Base-by-base conservation (phyloP, 2,797 vertebrate genomes). In the Pangasius krempfi region DNA sequence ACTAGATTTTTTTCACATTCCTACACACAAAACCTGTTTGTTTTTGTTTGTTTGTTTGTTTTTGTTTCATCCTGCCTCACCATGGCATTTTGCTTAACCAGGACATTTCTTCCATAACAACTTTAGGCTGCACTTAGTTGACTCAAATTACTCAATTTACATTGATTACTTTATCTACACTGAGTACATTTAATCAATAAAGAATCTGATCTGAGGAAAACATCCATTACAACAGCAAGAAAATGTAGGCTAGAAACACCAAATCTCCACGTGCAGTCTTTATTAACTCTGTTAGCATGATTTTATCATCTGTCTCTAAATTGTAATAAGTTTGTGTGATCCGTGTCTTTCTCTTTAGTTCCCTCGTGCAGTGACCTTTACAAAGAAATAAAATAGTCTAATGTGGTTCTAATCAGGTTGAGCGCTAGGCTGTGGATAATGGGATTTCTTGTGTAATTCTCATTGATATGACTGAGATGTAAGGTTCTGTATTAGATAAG, bases 251-350 rank as follows among this genome's bases (percentile, higher is more conserved):
- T 27, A 25, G 18, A 81, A 18, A 18, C 25, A 4, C 4, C 30
- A 12, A 54, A 47, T 30, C 16, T 66, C 37, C 64, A 22, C n/a
- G 9, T 50, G 40, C 8, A 25, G 16, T 1, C 27, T 30, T 66
- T 50, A 47, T 47, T 47, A 47, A 47, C 47, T 47, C 54, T 18
- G 18, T 33, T 14, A 68, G 18, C 1, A 1, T 37, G 10, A 52
- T 54, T 72, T 85, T 85, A 85, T 68, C 12, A 22, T 64, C 16
- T 70, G 83, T 25, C 82, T 52, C n/a, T 50, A 10, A 30, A 62
- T n/a, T 47, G 81, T 83, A 47, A 50, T 47, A 14, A 1, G 50
- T 84, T 84, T n/a, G 30, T 50, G 2, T 50, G 60, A 44, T 30
- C 27, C 40, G 2, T 70, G 64, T 70, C n/a, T 68, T 64, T 9